Evolutionary conservation across 2,888 invertebrate species (phyloP).

Genomic region (Apeira syringaria): DNA sequence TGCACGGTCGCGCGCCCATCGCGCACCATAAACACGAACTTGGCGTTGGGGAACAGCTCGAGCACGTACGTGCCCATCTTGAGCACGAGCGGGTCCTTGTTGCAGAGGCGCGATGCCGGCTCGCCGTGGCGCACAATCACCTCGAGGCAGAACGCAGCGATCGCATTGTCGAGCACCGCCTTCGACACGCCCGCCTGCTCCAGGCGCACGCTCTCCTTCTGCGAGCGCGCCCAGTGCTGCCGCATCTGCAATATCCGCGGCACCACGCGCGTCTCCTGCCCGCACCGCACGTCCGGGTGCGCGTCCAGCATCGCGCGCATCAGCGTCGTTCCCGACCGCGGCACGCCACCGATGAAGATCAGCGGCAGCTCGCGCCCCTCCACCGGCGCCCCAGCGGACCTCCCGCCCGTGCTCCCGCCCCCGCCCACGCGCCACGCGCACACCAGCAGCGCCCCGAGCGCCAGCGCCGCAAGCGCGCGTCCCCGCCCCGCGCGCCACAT

Average conservation of each 20-base stretch:
- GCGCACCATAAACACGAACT: conserved; percentile 98
- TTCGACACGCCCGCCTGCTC: conserved; percentile 97
- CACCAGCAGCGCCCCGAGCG: conserved; percentile 25
- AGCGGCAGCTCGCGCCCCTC: conserved; percentile 95
- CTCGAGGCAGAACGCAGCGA: conserved; percentile 98
- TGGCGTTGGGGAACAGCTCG: conserved; percentile 98
- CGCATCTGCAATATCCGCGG: conserved; percentile 97
- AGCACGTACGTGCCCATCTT: conserved; percentile 97
- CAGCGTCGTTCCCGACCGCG: conserved; percentile 97
- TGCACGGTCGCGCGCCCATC: conserved; percentile 99
- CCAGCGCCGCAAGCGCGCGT: conserved; percentile 23
- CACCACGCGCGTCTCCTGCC: conserved; percentile 98
- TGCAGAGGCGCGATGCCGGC: conserved; percentile 96
- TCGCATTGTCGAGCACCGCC: conserved; percentile 96
- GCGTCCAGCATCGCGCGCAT: conserved; percentile 99
- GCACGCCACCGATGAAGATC: conserved; percentile 98
- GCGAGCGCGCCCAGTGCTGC: conserved; percentile 97
- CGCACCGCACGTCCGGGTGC: conserved; percentile 97
- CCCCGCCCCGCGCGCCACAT: conserved; percentile 23
- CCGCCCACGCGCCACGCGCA: conserved; percentile 31
- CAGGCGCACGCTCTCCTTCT: conserved; percentile 94
- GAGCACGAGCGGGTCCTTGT: conserved; percentile 99
- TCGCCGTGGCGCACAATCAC: conserved; percentile 98
- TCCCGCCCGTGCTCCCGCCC: conserved; percentile 39
- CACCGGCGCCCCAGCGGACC: conserved; percentile 41